Percentiles rank a stretch among this genome's conserved stretches.
Conservation (phyloP, 2,113 vertebrate genomes). For the Oxyura jamaicensis region DNA sequence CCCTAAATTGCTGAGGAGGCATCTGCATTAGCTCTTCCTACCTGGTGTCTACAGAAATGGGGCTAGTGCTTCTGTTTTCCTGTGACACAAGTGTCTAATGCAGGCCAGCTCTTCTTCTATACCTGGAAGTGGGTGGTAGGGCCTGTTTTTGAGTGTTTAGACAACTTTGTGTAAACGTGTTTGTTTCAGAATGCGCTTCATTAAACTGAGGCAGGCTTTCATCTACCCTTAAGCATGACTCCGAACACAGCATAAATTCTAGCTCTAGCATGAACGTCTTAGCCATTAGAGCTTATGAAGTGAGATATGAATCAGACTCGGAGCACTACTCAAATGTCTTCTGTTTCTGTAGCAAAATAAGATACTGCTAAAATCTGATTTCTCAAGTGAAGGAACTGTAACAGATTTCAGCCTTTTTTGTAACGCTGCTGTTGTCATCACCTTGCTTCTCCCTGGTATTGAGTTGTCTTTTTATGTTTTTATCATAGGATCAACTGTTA, state of each 20-base stretch:
- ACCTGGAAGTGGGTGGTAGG: not conserved
- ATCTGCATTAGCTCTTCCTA: not conserved
- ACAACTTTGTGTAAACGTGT: not conserved
- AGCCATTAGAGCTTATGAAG: not conserved
- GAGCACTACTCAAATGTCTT: not conserved
- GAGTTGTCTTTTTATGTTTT: conserved; percentile 13
- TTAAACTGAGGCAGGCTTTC: not conserved
- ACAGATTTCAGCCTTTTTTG: not conserved
- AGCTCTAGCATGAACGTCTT: not conserved
- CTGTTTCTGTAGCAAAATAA: conserved; percentile 6
- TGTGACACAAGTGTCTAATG: not conserved
- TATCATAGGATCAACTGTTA: conserved; percentile 94
- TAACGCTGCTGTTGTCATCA: not conserved
- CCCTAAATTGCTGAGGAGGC: not conserved
- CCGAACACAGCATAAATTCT: not conserved
- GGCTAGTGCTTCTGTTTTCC: not conserved
- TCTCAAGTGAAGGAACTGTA: not conserved
- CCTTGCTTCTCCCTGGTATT: not conserved
- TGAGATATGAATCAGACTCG: not conserved
- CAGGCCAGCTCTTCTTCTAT: not conserved
- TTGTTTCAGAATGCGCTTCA: not conserved
- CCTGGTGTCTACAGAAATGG: not conserved
- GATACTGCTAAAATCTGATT: conserved; percentile 19
- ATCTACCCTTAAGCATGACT: not conserved
- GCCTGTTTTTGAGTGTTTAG: not conserved